Conservation (phyloP, 2,888 invertebrate genomes). For the Drosophila atroscutellata region DNA sequence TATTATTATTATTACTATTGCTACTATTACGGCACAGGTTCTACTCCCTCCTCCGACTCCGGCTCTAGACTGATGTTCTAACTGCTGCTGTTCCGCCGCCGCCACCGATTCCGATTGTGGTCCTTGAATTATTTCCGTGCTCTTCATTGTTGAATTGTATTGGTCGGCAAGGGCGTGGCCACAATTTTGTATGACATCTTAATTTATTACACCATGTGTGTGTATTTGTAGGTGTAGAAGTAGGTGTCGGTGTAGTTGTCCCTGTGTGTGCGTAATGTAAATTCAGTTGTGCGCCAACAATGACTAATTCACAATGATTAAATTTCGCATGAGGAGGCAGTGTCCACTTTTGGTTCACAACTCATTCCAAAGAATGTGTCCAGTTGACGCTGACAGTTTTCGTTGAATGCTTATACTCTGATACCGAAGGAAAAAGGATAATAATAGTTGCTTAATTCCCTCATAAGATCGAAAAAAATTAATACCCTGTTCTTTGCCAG, state of each 20-base stretch:
- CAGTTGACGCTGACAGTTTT: neutral
- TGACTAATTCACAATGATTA: constrained; percentile 75
- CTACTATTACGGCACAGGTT: constrained; percentile 49
- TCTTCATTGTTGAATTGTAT: constrained; percentile 45
- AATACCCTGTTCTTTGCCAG: too few relatives aligned
- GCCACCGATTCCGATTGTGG: constrained; percentile 17
- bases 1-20: constrained; percentile 79
- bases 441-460: too few relatives aligned
- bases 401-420: too few relatives aligned
- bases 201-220: constrained; percentile 63
- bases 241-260: neutral
- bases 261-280: constrained; percentile 19
- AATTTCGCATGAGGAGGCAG: constrained; percentile 51
- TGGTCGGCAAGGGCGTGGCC: constrained; percentile 37
- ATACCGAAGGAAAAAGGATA: too few relatives aligned
- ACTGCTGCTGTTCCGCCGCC: constrained; percentile 6
- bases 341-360: neutral
- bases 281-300: constrained; percentile 25
- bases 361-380: neutral
- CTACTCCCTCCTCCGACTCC: neutral
- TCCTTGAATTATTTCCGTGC: constrained; percentile 54
- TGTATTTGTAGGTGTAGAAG: neutral
- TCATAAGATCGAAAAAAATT: too few relatives aligned
- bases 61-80: neutral
- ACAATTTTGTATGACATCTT: constrained; percentile 54